Evolutionary conservation across 2,113 vertebrate species (phyloP).

Genomic region (Caracal caracal): DNA sequence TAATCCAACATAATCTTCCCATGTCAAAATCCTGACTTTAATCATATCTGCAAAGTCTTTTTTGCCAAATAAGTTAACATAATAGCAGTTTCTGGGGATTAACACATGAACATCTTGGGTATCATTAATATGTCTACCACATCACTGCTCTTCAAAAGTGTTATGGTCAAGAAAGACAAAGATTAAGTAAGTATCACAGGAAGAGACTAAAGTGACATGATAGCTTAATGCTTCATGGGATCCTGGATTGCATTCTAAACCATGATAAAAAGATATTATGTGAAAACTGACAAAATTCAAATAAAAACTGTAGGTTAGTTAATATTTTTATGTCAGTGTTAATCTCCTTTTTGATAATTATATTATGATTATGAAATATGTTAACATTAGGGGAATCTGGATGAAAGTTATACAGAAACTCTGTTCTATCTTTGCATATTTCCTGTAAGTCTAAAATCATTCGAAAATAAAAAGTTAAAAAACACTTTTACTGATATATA

Average conservation of each 20-base stretch:
- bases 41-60: background rate
- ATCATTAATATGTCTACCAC: background rate
- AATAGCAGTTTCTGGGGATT: background rate
- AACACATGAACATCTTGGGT: background rate
- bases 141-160: slow-evolving; percentile 23
- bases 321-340: background rate
- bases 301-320: background rate
- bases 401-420: background rate
- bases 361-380: background rate
- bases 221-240: background rate
- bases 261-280: background rate
- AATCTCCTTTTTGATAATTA: background rate
- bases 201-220: background rate
- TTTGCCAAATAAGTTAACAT: background rate
- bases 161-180: background rate
- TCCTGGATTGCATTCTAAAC: background rate
- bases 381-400: background rate
- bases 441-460: background rate
- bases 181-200: background rate
- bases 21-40: slow-evolving; percentile 19
- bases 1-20: background rate
- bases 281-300: background rate
- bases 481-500: background rate
- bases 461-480: background rate
- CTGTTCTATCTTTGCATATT: background rate